Conservation (phyloP, 2,797 vertebrate genomes). For the Onychomys torridus region DNA sequence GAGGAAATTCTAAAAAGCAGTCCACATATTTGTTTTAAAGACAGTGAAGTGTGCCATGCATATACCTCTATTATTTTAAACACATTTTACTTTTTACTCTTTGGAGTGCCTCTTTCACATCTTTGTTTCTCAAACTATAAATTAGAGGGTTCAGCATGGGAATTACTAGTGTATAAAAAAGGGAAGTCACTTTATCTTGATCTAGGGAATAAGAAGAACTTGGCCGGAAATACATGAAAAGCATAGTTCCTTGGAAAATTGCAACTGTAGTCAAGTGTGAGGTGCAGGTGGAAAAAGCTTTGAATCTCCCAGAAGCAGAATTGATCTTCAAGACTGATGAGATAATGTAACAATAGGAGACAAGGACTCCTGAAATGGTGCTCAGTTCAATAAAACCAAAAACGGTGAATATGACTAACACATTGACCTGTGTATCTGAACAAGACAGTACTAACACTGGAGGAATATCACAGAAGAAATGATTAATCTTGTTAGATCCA, state of each 20-base stretch:
- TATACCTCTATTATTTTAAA: not conserved
- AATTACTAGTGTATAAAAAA: not conserved
- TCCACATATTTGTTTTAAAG: not conserved
- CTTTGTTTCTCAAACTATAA: slow-evolving; percentile 7
- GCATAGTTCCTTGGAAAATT: slow-evolving; percentile 59
- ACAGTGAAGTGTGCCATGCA: not conserved
- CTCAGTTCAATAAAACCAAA: slow-evolving; percentile 56
- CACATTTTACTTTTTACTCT: not conserved
- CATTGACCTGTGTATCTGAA: slow-evolving; percentile 17
- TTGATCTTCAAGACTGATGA: not conserved
- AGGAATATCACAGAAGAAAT: slow-evolving; percentile 58
- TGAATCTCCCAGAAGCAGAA: slow-evolving; percentile 6
- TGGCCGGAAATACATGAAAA: slow-evolving; percentile 65
- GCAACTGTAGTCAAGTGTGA: slow-evolving; percentile 62
- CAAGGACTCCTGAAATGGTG: slow-evolving; percentile 16
- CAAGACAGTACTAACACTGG: slow-evolving; percentile 64
- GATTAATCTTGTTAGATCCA: slow-evolving; percentile 16
- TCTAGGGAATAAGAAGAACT: slow-evolving; percentile 2
- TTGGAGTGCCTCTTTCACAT: not conserved
- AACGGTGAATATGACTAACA: not conserved
- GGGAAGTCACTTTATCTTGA: not conserved
- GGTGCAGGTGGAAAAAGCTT: slow-evolving; percentile 68
- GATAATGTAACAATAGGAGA: slow-evolving; percentile 68
- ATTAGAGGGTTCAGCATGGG: not conserved
- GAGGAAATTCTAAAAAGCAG: not conserved